Conservation (phyloP, 2,888 invertebrate species). For the Salticus scenicus region DNA sequence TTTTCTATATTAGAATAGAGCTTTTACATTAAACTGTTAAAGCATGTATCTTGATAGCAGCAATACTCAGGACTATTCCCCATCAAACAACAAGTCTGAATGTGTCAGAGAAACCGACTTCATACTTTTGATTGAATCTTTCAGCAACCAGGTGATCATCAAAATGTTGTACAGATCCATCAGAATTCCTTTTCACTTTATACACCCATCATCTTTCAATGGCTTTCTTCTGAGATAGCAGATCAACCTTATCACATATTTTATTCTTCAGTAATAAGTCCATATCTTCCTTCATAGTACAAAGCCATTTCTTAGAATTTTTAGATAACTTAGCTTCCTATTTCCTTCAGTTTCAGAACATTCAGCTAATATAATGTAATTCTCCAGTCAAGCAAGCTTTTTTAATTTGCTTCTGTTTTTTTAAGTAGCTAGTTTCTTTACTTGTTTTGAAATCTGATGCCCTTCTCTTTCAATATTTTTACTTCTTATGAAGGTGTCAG, state of each 20-base stretch:
- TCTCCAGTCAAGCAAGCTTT: neutral
- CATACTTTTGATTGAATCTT: conserved; percentile 62
- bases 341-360: neutral
- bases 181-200: conserved; percentile 17
- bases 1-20: conserved; percentile 70
- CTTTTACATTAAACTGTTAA: conserved; percentile 69
- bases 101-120: conserved; percentile 71
- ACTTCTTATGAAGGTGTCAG: neutral
- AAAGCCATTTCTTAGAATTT: neutral
- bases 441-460: too few relatives aligned
- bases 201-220: neutral
- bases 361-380: too few relatives aligned
- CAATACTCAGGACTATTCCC: conserved; percentile 58
- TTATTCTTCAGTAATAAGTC: neutral
- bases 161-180: conserved; percentile 75
- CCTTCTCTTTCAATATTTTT: too few relatives aligned
- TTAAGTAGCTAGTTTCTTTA: too few relatives aligned
- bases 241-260: neutral
- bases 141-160: conserved; percentile 72
- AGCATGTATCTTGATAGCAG: conserved; percentile 37
- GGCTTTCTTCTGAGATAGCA: neutral
- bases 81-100: conserved; percentile 65
- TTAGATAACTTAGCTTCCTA: neutral
- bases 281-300: conserved; percentile 23
- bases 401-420: too few relatives aligned